Percentiles rank a stretch among this genome's conserved stretches.
These are phyloP conservation scores for Leptopterna dolabrata DNA, from an alignment of 2,888 invertebrate genomes.

Conservation along the genomic window DNA sequence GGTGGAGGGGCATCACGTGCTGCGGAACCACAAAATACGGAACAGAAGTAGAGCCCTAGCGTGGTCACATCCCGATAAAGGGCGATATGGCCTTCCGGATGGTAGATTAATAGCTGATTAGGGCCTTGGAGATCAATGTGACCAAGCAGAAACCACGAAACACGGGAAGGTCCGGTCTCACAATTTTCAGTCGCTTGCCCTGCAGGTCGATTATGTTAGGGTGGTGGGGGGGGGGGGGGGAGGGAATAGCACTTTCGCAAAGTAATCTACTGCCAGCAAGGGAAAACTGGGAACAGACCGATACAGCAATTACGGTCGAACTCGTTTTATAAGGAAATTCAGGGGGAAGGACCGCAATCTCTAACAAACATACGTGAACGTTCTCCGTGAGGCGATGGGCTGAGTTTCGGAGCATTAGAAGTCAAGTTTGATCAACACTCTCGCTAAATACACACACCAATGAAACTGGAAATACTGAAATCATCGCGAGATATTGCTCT, in stretches of 20 bases:
- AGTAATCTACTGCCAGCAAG: neutral
- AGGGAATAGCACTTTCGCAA: neutral
- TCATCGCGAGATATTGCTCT: too few relatives aligned
- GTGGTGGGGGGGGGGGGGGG: neutral
- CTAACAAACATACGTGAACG: too few relatives aligned
- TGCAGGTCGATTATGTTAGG: neutral
- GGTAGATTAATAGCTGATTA: slow-evolving; percentile 31
- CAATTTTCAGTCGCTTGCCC: neutral
- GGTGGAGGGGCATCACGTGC: neutral
- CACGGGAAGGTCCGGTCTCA: slow-evolving; percentile 17
- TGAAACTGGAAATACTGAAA: too few relatives aligned
- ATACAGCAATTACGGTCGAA: neutral
- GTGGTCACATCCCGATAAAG: slow-evolving; percentile 31
- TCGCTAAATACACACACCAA: too few relatives aligned
- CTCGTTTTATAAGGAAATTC: neutral
- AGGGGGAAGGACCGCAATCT: neutral
- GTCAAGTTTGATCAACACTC: too few relatives aligned
- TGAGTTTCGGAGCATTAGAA: too few relatives aligned
- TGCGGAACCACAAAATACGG: slow-evolving; percentile 16
- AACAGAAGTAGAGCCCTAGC: slow-evolving; percentile 13
- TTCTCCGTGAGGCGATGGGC: too few relatives aligned
- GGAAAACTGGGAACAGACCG: neutral
- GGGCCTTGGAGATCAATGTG: neutral
- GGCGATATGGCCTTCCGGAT: slow-evolving; percentile 31
- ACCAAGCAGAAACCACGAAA: slow-evolving; percentile 20